Conservation (phyloP, 2,797 vertebrate species). For the Danionella dracula region DNA sequence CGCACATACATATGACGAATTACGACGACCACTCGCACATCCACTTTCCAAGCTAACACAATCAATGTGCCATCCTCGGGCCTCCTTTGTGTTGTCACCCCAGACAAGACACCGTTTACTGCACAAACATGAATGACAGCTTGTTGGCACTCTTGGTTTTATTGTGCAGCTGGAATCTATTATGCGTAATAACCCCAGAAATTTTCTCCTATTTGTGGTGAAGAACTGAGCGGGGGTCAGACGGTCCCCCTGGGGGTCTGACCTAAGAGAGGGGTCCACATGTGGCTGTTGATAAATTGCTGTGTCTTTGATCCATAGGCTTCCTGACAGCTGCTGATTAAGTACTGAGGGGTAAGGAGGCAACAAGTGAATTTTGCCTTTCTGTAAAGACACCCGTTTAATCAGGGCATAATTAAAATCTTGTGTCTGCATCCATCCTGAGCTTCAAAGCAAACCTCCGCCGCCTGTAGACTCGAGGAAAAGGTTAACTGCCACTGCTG, state of each 20-base stretch:
- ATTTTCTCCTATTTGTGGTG: conserved; percentile 17
- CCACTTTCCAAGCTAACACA: conserved; percentile 24
- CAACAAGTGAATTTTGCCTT: conserved; percentile 38
- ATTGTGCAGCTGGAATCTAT: conserved; percentile 36
- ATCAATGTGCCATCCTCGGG: not conserved
- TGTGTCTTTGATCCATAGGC: conserved; percentile 36
- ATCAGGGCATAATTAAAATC: conserved; percentile 45
- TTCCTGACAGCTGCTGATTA: conserved; percentile 50
- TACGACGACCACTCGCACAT: not conserved
- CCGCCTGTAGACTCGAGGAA: not conserved
- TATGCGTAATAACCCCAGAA: conserved; percentile 27
- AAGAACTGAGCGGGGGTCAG: not conserved
- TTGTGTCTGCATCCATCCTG: not conserved
- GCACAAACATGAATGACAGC: conserved; percentile 25
- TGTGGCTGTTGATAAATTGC: conserved; percentile 37
- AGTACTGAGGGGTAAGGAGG: conserved; percentile 36
- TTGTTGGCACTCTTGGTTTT: conserved; percentile 23
- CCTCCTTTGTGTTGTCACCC: conserved; percentile 10
- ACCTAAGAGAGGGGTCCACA: conserved; percentile 1
- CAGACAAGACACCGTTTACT: not conserved
- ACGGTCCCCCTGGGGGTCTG: not conserved
- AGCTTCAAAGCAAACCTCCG: conserved; percentile 12
- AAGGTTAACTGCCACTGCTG: conserved; percentile 43
- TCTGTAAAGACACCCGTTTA: conserved; percentile 31
- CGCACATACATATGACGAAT: conserved; percentile 4